These are phyloP conservation scores for Petrophora chlorosata DNA, from an alignment of 2,888 invertebrate genomes.

Conservation along the genomic window DNA sequence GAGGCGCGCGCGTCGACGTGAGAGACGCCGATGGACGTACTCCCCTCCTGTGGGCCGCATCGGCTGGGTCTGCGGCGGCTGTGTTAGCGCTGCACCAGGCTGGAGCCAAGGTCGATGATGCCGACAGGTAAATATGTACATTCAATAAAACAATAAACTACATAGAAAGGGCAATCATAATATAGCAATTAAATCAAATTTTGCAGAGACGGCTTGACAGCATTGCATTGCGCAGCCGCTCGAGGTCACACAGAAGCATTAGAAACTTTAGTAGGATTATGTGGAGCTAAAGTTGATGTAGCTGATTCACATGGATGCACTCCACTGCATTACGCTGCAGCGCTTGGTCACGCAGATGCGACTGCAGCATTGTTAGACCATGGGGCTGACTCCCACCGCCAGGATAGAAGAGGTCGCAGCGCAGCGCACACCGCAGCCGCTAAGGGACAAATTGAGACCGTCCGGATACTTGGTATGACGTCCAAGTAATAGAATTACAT, in stretches of 20 bases:
- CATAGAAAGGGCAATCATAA: background rate
- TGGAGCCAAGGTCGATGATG: slow-evolving; percentile 91
- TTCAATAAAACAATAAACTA: background rate
- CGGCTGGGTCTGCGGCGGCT: slow-evolving; percentile 97
- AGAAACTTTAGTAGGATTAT: slow-evolving; percentile 93
- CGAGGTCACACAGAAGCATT: slow-evolving; percentile 97
- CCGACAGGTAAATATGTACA: slow-evolving; percentile 87
- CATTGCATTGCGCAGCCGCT: slow-evolving; percentile 98
- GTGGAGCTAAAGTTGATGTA: slow-evolving; percentile 94
- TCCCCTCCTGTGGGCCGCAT: slow-evolving; percentile 98
- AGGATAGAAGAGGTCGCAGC: slow-evolving; percentile 95
- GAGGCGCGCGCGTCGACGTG: slow-evolving; percentile 92
- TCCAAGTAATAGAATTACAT: background rate
- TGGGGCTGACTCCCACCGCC: slow-evolving; percentile 95
- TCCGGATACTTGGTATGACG: slow-evolving; percentile 86
- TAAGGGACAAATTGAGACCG: slow-evolving; percentile 96
- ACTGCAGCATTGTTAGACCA: slow-evolving; percentile 94
- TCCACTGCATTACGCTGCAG: slow-evolving; percentile 97
- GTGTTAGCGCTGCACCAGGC: slow-evolving; percentile 94
- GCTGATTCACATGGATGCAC: slow-evolving; percentile 98
- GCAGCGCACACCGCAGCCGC: slow-evolving; percentile 98
- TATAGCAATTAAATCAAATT: too few relatives aligned
- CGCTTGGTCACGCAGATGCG: slow-evolving; percentile 97
- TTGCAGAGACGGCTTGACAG: slow-evolving; percentile 94
- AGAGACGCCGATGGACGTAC: slow-evolving; percentile 96